Evolutionary conservation across 2,797 vertebrate genomes (phyloP).

Genomic region (Urocyon cinereoargenteus): DNA sequence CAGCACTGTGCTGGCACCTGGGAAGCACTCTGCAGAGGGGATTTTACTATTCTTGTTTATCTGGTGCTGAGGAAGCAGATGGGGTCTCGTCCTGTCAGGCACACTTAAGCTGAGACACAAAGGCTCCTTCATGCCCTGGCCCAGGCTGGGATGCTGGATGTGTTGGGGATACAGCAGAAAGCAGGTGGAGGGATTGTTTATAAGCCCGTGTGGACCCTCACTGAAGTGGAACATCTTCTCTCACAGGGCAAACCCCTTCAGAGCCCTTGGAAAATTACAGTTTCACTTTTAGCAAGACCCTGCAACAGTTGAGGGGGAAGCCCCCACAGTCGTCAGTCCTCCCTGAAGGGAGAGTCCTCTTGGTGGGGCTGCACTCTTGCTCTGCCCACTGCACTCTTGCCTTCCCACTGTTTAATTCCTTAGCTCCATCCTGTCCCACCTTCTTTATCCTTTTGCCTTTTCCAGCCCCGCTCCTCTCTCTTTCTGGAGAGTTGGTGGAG

Average conservation of each 20-base stretch:
- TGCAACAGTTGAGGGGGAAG: background rate
- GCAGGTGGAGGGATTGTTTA: background rate
- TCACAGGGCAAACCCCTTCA: slow-evolving; percentile 43
- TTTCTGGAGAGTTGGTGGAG: background rate
- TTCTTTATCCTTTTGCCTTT: background rate
- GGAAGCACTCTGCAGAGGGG: background rate
- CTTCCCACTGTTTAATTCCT: background rate
- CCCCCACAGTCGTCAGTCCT: background rate
- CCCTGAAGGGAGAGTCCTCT: background rate
- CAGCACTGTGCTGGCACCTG: fast-evolving
- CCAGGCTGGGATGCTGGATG: background rate
- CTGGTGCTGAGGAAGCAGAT: background rate
- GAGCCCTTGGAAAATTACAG: slow-evolving; percentile 59
- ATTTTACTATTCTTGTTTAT: background rate
- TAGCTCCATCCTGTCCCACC: background rate
- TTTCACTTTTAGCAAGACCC: slow-evolving; percentile 78
- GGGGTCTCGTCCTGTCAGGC: background rate
- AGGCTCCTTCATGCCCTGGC: background rate
- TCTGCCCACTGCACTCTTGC: background rate
- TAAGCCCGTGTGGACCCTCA: slow-evolving; percentile 39
- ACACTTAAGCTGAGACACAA: too few relatives aligned
- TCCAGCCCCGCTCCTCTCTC: background rate
- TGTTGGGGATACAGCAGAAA: background rate
- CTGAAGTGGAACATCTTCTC: slow-evolving; percentile 61
- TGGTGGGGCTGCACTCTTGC: fast-evolving